These are phyloP conservation scores for Antitype chi DNA, from an alignment of 2,888 invertebrate genomes.

Conservation along the genomic window DNA sequence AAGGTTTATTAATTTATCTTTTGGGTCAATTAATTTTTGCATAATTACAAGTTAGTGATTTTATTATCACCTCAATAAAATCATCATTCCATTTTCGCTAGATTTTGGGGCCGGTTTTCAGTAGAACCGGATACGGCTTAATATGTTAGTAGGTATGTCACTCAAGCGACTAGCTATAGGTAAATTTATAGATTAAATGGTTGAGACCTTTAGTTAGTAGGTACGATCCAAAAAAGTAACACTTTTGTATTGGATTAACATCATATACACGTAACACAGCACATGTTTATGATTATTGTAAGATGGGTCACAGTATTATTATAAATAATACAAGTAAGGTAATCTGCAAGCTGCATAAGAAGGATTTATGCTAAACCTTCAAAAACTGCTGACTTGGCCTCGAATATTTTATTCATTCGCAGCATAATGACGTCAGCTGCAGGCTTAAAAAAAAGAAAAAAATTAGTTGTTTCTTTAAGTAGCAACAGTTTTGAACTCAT, in stretches of 20 bases:
- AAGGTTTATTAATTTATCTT: too few species aligned
- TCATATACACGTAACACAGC: neutral
- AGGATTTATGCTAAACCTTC: slow-evolving; percentile 10
- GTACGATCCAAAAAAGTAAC: neutral
- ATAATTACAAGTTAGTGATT: neutral
- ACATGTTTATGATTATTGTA: slow-evolving; percentile 11
- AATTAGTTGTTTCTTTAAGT: slow-evolving; percentile 1
- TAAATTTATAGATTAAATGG: slow-evolving; percentile 8
- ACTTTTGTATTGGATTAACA: neutral
- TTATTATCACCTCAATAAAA: slow-evolving; percentile 8
- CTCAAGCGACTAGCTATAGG: neutral
- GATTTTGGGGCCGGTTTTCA: slow-evolving; percentile 4
- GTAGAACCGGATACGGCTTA: slow-evolving; percentile 19
- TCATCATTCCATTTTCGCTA: neutral
- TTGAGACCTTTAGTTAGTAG: neutral
- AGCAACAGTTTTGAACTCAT: slow-evolving; percentile 10
- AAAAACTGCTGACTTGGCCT: slow-evolving; percentile 20
- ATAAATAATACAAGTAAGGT: slow-evolving; percentile 16
- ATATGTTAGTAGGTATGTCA: slow-evolving; percentile 1
- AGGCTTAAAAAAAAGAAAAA: neutral
- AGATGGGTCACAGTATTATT: neutral
- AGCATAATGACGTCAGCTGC: slow-evolving; percentile 6
- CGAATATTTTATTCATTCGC: slow-evolving; percentile 11
- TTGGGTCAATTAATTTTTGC: neutral
- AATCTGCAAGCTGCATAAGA: slow-evolving; percentile 17